These are phyloP conservation scores for Catostomus latipinnis DNA, from an alignment of 2,797 vertebrate genomes.

Conservation along the genomic window DNA sequence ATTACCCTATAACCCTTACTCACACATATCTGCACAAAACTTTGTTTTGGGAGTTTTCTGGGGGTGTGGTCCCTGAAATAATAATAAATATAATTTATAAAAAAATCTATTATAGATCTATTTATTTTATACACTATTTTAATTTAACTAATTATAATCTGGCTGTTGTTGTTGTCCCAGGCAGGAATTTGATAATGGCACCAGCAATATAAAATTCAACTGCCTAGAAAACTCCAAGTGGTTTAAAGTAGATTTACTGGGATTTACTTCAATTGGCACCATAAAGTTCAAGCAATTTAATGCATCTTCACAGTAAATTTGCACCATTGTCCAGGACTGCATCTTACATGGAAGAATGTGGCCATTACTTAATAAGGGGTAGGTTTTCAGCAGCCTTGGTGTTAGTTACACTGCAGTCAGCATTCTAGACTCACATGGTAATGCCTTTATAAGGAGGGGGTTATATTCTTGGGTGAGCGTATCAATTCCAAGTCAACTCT, in stretches of 20 bases:
- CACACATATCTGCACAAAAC: neutral
- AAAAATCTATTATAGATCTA: no score
- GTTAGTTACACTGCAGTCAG: slow-evolving; percentile 75
- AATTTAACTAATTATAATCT: no score
- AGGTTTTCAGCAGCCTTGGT: slow-evolving; percentile 49
- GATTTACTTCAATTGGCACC: neutral
- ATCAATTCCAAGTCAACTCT: slow-evolving; percentile 78
- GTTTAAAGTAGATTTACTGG: neutral
- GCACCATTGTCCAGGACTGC: slow-evolving; percentile 13
- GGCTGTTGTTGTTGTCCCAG: no score
- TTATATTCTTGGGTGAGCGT: slow-evolving; percentile 80
- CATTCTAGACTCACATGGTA: slow-evolving; percentile 71
- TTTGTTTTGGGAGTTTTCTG: neutral
- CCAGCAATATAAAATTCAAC: no score
- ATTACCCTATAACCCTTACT: neutral
- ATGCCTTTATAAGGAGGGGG: slow-evolving; percentile 81
- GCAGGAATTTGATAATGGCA: no score
- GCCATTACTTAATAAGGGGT: slow-evolving; percentile 7
- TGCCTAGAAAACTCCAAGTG: no score
- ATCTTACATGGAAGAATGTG: slow-evolving; percentile 22
- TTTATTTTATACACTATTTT: no score
- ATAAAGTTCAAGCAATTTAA: slow-evolving; percentile 23
- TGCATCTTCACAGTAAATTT: slow-evolving; percentile 5
- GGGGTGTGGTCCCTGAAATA: neutral
- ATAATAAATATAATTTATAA: neutral